Percentiles rank a stretch among this genome's conserved stretches.
Conservation (phyloP, 1,140 invertebrate genomes). For the Bombus huntii region DNA sequence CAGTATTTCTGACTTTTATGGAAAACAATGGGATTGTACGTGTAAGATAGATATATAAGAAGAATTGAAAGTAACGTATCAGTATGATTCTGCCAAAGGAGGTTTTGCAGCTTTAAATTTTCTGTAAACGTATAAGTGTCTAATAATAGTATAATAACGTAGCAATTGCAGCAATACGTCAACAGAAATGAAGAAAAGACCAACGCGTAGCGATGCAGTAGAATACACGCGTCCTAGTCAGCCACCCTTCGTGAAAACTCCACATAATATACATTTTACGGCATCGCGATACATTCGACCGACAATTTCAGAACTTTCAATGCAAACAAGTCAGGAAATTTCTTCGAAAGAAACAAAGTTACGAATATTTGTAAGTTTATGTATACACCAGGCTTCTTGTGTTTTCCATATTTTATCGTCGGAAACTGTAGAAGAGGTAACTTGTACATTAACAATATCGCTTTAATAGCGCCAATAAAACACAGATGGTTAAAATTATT, state of each 20-base stretch:
- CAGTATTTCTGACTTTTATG: not conserved
- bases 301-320: not conserved
- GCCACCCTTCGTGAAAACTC: not conserved
- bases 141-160: not conserved
- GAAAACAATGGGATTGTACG: too few relatives aligned
- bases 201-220: not conserved
- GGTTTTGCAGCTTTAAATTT: rapidly evolving
- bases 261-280: not conserved
- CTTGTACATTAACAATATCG: not conserved
- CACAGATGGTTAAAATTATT: not conserved
- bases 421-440: not conserved
- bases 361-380: not conserved
- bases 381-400: not conserved
- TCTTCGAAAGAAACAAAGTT: not conserved
- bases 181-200: not conserved
- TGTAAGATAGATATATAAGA: too few relatives aligned
- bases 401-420: not conserved
- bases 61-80: too few relatives aligned
- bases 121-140: not conserved
- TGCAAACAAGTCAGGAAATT: not conserved
- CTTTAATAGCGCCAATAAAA: too few relatives aligned
- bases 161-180: not conserved
- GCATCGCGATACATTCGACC: not conserved
- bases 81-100: too few relatives aligned
- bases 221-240: not conserved